Conservation (phyloP, 1,140 invertebrate genomes). For the Hycleus cichorii region DNA sequence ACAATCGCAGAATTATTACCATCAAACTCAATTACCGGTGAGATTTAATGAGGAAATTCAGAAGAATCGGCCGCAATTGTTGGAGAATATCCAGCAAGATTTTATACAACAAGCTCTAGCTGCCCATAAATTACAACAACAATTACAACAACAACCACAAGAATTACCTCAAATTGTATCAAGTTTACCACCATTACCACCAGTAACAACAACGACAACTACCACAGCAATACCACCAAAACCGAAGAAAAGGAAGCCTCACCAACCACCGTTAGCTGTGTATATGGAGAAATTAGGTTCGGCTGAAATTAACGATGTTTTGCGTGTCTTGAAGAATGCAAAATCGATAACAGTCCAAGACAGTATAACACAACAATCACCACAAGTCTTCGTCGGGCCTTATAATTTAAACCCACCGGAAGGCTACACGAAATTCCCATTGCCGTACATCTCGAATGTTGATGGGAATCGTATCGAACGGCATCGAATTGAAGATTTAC, state of each 20-base stretch:
- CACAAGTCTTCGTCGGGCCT: conserved; percentile 73
- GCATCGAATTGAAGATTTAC: conserved; percentile 58
- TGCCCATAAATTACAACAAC: conserved; percentile 43
- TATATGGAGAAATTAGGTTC: conserved; percentile 55
- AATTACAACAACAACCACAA: conserved; percentile 30
- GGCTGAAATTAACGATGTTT: conserved; percentile 56
- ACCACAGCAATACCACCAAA: conserved; percentile 22
- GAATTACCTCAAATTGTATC: background rate
- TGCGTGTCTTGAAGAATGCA: conserved; percentile 58
- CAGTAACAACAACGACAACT: conserved; percentile 1
- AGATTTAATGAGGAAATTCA: background rate
- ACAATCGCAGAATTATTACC: conserved; percentile 1
- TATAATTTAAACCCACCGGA: conserved; percentile 59
- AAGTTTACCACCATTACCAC: too few species aligned
- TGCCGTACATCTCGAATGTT: conserved; percentile 70
- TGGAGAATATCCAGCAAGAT: conserved; percentile 36
- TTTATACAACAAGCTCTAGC: conserved; percentile 43
- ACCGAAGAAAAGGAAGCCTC: conserved; percentile 56
- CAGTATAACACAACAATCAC: conserved; percentile 54
- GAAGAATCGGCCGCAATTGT: background rate
- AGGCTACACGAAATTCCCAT: conserved; percentile 70
- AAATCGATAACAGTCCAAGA: conserved; percentile 70
- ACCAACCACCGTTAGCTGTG: conserved; percentile 74
- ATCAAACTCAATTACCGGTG: too few species aligned
- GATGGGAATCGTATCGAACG: conserved; percentile 62